phyloP scores from a whole-genome alignment of 2,797 vertebrate genomes.

The Carcharodon carcharias region DNA sequence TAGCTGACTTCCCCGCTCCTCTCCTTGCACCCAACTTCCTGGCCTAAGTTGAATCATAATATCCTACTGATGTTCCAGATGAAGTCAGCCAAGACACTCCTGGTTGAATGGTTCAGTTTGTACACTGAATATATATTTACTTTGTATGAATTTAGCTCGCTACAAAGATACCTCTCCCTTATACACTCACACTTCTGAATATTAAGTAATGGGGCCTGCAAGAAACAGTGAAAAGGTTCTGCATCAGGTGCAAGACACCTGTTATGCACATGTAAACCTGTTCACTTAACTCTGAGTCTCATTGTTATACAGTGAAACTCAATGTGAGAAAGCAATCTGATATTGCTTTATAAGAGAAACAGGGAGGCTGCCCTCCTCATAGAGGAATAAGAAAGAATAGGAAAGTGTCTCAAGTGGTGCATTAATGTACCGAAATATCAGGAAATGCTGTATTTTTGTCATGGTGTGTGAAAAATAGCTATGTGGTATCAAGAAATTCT shows the following conservation, averaged over 20 bases:
- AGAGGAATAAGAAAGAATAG: background rate
- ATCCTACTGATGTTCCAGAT: background rate
- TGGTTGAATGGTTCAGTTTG: background rate
- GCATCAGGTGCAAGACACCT: background rate
- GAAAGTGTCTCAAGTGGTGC: background rate
- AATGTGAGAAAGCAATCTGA: background rate
- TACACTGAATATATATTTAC: background rate
- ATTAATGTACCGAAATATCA: background rate
- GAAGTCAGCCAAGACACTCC: background rate
- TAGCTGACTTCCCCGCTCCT: background rate
- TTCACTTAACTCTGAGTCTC: background rate
- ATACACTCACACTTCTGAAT: background rate
- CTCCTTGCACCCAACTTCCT: background rate
- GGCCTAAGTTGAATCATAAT: background rate
- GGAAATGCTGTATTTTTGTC: background rate
- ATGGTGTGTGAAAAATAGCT: background rate
- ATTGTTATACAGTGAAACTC: background rate
- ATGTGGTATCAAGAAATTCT: background rate
- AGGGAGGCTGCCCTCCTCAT: background rate
- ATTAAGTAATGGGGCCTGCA: background rate
- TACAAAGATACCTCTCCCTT: background rate
- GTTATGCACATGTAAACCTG: background rate
- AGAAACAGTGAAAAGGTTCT: background rate
- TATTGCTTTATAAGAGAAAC: background rate
- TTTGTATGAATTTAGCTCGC: background rate